phyloP scores from a whole-genome alignment of 1,140 invertebrate genomes.

The Limonius californicus region DNA sequence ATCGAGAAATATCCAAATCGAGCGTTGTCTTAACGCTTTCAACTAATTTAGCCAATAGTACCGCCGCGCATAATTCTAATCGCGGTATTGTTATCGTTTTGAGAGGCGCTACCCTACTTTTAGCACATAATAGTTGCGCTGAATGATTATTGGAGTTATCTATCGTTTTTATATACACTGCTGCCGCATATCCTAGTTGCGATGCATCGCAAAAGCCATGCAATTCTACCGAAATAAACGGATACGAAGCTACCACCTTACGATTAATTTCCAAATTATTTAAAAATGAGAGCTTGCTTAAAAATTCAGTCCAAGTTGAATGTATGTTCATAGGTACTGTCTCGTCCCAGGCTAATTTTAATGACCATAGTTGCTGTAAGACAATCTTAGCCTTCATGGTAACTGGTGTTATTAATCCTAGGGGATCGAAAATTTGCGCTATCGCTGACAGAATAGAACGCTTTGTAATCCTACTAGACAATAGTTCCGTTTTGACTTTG shows the following conservation, averaged over 20 bases:
- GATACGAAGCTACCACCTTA: neutral
- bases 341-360: neutral
- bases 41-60: slow-evolving; percentile 21
- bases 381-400: slow-evolving; percentile 38
- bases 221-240: neutral
- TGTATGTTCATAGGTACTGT: neutral
- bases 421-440: slow-evolving; percentile 32
- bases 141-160: neutral
- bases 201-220: neutral
- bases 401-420: slow-evolving; percentile 27
- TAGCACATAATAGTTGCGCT: slow-evolving; percentile 40
- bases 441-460: slow-evolving; percentile 31
- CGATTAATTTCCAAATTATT: neutral
- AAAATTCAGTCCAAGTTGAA: neutral
- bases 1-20: neutral
- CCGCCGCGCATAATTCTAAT: slow-evolving; percentile 30
- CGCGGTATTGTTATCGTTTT: slow-evolving; percentile 29
- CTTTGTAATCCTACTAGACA: slow-evolving; percentile 27
- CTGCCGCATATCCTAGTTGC: neutral
- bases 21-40: slow-evolving; percentile 13
- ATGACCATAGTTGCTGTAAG: neutral
- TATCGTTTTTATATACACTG: neutral
- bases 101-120: slow-evolving; percentile 33
- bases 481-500: neutral
- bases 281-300: neutral